A percentile compares a stretch with the other conserved stretches of the same genome.
Evolutionary conservation across 2,888 invertebrate genomes (phyloP).

Genomic region (Nipponacmea schrenckii): DNA sequence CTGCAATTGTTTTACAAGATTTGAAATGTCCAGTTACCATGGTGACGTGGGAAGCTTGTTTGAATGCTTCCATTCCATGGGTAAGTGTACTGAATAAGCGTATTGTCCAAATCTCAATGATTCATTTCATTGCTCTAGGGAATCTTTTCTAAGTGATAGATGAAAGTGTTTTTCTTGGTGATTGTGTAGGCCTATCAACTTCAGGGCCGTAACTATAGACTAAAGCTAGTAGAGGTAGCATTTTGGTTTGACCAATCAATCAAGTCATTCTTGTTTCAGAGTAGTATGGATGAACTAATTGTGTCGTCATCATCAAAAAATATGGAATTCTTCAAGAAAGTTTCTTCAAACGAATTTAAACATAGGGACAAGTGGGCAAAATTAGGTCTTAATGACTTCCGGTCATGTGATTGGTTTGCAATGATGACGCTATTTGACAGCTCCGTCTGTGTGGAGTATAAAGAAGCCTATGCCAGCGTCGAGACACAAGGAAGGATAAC

Average conservation of each 20-base stretch:
- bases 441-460: constrained; percentile 37
- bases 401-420: constrained; percentile 54
- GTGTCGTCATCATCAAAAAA: too few species aligned
- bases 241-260: too few species aligned
- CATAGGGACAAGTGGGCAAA: constrained; percentile 26
- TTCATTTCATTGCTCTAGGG: too few species aligned
- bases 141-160: too few species aligned
- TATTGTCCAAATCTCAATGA: too few species aligned
- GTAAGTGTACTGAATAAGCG: too few species aligned
- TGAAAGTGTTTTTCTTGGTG: too few species aligned
- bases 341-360: constrained; percentile 17
- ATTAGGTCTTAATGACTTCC: constrained; percentile 21
- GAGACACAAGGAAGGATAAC: constrained; percentile 74
- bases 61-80: neutral
- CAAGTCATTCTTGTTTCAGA: too few species aligned
- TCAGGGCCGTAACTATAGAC: too few species aligned
- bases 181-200: too few species aligned
- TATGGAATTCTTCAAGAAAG: constrained; percentile 38
- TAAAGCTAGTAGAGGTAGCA: too few species aligned
- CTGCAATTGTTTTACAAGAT: constrained; percentile 75
- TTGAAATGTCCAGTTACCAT: constrained; percentile 72
- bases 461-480: constrained; percentile 68
- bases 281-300: too few species aligned
- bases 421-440: constrained; percentile 50
- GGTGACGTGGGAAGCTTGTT: constrained; percentile 77